Base-by-base conservation (phyloP, 2,888 invertebrate species). In the Cryptocephalus moraei region DNA sequence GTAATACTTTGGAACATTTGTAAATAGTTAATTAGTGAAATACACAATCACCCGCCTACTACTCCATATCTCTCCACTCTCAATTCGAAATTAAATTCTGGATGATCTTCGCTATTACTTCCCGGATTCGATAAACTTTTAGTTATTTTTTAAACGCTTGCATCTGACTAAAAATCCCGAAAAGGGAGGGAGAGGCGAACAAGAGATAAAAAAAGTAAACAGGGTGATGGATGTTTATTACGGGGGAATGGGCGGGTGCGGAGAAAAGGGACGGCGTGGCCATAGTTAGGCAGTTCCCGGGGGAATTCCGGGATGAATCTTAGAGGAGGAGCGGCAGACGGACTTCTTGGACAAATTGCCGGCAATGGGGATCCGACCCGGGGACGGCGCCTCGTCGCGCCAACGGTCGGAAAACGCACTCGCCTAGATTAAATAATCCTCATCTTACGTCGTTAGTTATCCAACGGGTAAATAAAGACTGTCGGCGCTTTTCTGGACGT, bases 191-290 rank as follows among this genome's bases (percentile, higher is more conserved):
- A 45, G 47, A 42, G 43, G 39, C 47, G 43, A 47, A 42, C 51
- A 51, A 51, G 52, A 54, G 22, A 22, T 22, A 51, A 51, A 50
- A 52, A 57, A 54, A 54, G 55, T 54, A 56, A 68, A 68, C 67
- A 68, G 62, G 55, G 65, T 68, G 68, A 69, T 68, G 64, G 67
- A 69, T 69, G 68, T 67, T 68, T 67, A 68, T 68, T 67, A 66
- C 65, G 63, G 67, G 54, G 44, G 48, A 53, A 53, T 45, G 62
- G 55, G 57, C 53, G 55, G 22, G 22, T 22, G 22, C 22, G 22
- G 22, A 22, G 22, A 22, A 22, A 22, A 22, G 22, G 22, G 22
- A 22, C 22, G 22, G 22, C 22, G 59, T 64, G 67, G 65, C 67
- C 67, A 66, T 69, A 68, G 68, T 67, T 66, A 67, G 66, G 66